Evolutionary conservation across 1,140 invertebrate species (phyloP), one percentile per base, ranked within the genome.

Genomic region (Pseudomyrmex dendroicus): DNA sequence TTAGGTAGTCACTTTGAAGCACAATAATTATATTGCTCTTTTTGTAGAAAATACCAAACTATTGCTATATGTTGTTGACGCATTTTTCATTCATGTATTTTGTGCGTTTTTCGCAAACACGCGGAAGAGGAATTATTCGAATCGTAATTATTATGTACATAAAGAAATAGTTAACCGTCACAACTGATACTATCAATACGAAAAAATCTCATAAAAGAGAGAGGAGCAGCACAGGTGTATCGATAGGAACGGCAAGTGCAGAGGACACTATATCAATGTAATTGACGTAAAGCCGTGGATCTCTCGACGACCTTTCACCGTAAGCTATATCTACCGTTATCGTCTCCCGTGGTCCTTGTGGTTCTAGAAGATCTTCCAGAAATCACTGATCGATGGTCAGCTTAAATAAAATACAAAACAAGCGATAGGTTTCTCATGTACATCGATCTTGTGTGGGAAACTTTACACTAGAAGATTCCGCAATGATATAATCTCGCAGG

Each of bases 191-290:
- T 22, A 52, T 70, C 66, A 5, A 3, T 48, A 9, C 13, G n/a
- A 3, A 48, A 85, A 84, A 57, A 74, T 59, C n/a, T n/a, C 17
- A 66, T 73, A 66, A 5, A 35, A 15, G 54, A 35, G n/a, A 54
- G 74, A 44, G 46, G 20, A 70, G 48, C 66, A 62, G 66, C 48
- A 56, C 5, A 62, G 83, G 66, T 72, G 13, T 72, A 82, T 67
- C 54, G 87, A 77, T 59, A 84, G 62, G 72, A 68, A 67, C 57
- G 64, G 80, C 54, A 50, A 48, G 52, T 52, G 35, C 25, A 48
- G 74, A 35, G 73, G 82, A 86, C 85, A 90, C 85, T 87, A 89
- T 90, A 90, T 90, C 89, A 90, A 90, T 90, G 87, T 90, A 90
- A 90, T 90, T 90, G 89, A 90, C 89, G 87, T 90, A 89, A 90